Conservation (phyloP, 2,888 invertebrate genomes). For the Priapulus caudatus region DNA sequence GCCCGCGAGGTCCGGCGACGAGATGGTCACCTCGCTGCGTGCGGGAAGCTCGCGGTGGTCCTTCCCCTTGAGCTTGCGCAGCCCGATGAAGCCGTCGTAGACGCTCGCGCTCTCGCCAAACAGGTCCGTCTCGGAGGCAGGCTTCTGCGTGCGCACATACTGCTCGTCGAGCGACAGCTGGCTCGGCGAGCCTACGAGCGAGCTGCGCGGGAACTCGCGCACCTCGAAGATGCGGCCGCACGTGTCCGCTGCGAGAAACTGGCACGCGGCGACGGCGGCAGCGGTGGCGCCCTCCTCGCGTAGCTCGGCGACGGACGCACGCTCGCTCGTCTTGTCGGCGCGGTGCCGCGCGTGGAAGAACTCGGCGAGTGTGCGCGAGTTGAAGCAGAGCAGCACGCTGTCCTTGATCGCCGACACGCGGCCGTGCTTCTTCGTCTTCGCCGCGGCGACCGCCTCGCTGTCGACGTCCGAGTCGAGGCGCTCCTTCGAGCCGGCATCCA, state of each 20-base stretch:
- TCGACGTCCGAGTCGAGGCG: background rate
- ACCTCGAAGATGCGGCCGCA: background rate
- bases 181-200: background rate
- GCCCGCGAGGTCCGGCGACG: background rate
- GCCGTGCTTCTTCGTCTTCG: background rate
- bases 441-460: background rate
- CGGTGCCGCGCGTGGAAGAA: background rate
- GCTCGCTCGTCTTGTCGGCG: background rate
- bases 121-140: background rate
- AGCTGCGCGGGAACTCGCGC: background rate
- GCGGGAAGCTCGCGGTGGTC: too few species aligned
- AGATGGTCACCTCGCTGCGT: background rate
- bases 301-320: background rate
- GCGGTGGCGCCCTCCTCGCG: background rate
- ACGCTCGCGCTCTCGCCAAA: background rate
- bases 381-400: background rate
- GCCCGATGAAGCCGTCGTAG: background rate
- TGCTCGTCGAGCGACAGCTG: slow-evolving; percentile 1
- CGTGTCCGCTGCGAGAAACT: background rate
- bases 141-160: background rate
- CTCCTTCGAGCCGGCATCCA: too few species aligned
- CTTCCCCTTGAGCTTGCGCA: background rate
- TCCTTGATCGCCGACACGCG: background rate
- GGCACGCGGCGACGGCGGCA: background rate
- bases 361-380: background rate